phyloP scores from a whole-genome alignment of 2,113 vertebrate species.

The Rhombomys opimus region DNA sequence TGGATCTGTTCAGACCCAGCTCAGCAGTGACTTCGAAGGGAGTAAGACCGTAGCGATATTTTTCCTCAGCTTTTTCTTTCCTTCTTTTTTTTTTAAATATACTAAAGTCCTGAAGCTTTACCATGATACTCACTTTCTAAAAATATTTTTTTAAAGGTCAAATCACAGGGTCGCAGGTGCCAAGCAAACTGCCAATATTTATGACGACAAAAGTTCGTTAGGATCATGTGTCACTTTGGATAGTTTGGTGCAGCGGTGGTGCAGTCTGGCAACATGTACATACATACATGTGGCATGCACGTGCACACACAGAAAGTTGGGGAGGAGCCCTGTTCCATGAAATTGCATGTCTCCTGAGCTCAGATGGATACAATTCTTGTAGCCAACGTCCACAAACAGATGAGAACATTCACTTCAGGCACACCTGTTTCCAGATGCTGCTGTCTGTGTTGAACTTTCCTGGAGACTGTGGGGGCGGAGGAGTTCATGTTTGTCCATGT shows the following conservation, averaged over 20 bases:
- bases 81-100: conserved; percentile 71
- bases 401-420: background rate
- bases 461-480: background rate
- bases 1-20: conserved; percentile 89
- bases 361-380: background rate
- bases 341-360: conserved; percentile 25
- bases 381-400: background rate
- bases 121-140: conserved; percentile 70
- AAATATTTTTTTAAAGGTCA: conserved; percentile 81
- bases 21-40: conserved; percentile 90
- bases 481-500: background rate
- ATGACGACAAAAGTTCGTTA: conserved; percentile 74
- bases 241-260: conserved; percentile 52
- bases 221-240: conserved; percentile 56
- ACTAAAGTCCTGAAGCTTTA: conserved; percentile 87
- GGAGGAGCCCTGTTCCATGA: conserved; percentile 9
- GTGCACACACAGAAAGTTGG: background rate
- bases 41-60: conserved; percentile 84
- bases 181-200: conserved; percentile 76
- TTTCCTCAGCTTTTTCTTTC: conserved; percentile 53
- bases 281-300: background rate
- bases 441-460: conserved; percentile 8
- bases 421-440: background rate
- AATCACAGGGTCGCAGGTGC: conserved; percentile 81
- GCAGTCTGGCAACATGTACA: no score